Conservation (phyloP, 2,113 vertebrate genomes). For the Pipra filicauda region DNA sequence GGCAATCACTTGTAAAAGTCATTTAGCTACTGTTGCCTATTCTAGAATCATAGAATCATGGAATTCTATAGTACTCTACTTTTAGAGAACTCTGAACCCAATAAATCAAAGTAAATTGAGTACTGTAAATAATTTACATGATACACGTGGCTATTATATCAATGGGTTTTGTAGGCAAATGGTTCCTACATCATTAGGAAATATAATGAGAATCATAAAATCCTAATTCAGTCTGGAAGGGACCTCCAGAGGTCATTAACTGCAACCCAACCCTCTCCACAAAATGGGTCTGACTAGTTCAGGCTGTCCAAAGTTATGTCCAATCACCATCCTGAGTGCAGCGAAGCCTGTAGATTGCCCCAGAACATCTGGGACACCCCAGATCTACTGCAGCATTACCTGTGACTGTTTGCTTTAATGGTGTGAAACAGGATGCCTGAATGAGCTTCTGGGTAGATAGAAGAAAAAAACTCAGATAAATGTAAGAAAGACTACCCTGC, state of each 20-base stretch:
- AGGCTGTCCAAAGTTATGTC: not conserved
- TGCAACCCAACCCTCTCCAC: not conserved
- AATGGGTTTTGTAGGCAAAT: constrained; percentile 26
- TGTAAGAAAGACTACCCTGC: not conserved
- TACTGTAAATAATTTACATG: not conserved
- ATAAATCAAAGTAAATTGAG: not conserved
- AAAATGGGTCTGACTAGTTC: not conserved
- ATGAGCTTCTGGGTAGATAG: not conserved
- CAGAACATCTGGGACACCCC: not conserved
- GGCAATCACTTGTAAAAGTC: not conserved
- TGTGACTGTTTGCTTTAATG: not conserved
- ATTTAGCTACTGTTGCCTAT: not conserved
- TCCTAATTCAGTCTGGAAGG: not conserved
- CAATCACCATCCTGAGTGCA: not conserved
- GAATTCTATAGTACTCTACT: not conserved
- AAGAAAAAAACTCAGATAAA: not conserved
- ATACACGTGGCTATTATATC: not conserved
- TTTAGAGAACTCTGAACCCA: not conserved
- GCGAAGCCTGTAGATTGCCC: not conserved
- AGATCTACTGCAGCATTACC: not conserved
- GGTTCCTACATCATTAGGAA: not conserved
- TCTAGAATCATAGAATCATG: not conserved
- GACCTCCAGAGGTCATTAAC: not conserved
- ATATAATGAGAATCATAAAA: not conserved
- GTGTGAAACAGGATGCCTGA: not conserved